Percentiles rank a stretch among this genome's conserved stretches.
Evolutionary conservation across 2,113 vertebrate genomes (phyloP).

Genomic region (Eulacestoma nigropectus): DNA sequence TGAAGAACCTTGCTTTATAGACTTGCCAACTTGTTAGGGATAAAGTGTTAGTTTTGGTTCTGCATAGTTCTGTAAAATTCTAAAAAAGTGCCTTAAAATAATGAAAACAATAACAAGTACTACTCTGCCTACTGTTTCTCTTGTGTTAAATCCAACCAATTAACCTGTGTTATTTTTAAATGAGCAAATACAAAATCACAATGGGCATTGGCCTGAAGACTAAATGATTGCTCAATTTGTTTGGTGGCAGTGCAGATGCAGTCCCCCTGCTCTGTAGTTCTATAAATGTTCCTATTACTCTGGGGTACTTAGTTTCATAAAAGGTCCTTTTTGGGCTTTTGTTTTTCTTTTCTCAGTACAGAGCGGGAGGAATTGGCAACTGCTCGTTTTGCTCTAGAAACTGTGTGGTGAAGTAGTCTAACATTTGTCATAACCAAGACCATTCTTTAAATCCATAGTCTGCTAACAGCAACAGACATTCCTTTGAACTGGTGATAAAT

Average conservation of each 20-base stretch:
- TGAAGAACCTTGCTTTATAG: not conserved
- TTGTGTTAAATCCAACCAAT: not conserved
- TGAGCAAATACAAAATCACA: not conserved
- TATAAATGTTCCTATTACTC: not conserved
- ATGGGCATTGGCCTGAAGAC: not conserved
- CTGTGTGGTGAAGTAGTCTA: not conserved
- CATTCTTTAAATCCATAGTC: not conserved
- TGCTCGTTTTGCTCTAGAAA: not conserved
- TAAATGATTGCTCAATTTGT: not conserved
- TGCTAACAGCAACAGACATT: not conserved
- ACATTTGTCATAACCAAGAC: not conserved
- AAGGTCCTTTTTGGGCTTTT: not conserved
- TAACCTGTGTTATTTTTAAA: not conserved
- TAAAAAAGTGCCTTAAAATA: not conserved
- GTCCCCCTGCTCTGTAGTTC: not conserved
- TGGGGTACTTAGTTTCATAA: not conserved
- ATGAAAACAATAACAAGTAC: not conserved
- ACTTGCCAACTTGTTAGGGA: not conserved
- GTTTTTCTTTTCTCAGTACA: not conserved
- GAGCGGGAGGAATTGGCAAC: not conserved
- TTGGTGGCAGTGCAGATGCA: not conserved
- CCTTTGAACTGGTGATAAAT: not conserved
- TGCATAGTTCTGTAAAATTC: not conserved
- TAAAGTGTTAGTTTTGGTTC: not conserved
- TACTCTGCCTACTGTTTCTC: not conserved